Base-by-base conservation (phyloP, 2,113 vertebrate species). In the Phaethon lepturus region DNA sequence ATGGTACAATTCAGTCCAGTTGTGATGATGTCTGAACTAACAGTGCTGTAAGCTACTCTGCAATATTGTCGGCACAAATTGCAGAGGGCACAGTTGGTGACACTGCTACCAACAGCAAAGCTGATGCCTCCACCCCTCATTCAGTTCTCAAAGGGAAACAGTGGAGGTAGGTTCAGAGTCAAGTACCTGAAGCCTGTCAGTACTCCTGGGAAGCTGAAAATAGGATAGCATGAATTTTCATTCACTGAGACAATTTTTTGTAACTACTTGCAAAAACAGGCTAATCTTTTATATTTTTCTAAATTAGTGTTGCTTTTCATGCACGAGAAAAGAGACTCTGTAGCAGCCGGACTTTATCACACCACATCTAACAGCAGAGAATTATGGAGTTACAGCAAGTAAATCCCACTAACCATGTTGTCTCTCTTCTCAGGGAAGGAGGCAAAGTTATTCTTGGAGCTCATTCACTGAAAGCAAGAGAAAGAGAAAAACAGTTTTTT, bases 381-480 rank as follows among this genome's bases (percentile, higher is more conserved):
- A 49, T 24, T 40, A 55, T 1, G 9, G 26, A 50, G 11, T 69
- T 49, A 52, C 7, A 52, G 52, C 9, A 78, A 59, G 31, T 31
- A 14, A 74, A 85, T 59, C 17, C 18, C 4, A 67, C 12, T 90
- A 84, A 97, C 24, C 16, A 10, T 17, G 8, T 79, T 91, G 28
- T 94, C 4, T 35, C 10, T 92, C 35, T 93, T 76, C 91, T 58
- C 75, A 98, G 98, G 74, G 0, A 19, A 8, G 4, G 0, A 20
- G 17, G 1, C 6, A 0, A 19, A 24, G 90, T 98, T 59, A 24
- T 88, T 90, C 98, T 98, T 84, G 98, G 98, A 80, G 97, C 90
- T 88, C 98, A 98, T 96, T 98, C 97, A 13, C 3, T 0, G 1
- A 7, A 2, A 28, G 7, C 22, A 38, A 0, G 0, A 0, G 97